Evolutionary conservation across 2,797 vertebrate genomes (phyloP).

Genomic region (Falco cherrug): DNA sequence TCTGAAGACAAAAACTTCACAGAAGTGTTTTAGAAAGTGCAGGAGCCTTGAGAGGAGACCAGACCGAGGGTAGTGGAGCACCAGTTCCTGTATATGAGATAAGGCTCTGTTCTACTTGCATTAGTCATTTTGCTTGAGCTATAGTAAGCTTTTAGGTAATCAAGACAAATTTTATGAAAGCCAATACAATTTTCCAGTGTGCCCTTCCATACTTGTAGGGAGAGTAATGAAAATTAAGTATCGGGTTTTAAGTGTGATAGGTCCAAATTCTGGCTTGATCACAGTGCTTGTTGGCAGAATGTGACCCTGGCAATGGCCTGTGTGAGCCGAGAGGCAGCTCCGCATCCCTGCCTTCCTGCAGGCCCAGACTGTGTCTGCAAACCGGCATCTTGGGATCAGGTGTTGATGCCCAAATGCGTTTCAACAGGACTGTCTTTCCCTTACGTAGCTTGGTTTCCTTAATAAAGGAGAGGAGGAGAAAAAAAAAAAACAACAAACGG

Average conservation of each 20-base stretch:
- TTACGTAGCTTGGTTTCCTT: not conserved
- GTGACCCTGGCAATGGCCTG: fast-evolving
- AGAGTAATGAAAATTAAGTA: not conserved
- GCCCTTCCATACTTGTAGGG: not conserved
- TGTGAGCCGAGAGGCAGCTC: not conserved
- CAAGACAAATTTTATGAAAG: not conserved
- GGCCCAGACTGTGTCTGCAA: not conserved
- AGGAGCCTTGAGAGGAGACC: not conserved
- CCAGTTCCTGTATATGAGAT: no score
- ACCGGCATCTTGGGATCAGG: not conserved
- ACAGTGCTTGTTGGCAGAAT: no score
- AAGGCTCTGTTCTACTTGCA: fast-evolving
- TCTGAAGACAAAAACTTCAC: not conserved
- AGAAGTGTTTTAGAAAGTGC: not conserved
- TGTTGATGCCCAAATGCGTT: not conserved
- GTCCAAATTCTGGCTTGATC: not conserved
- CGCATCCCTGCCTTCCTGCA: not conserved
- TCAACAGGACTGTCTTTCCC: not conserved
- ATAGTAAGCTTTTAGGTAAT: not conserved
- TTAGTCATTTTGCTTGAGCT: not conserved
- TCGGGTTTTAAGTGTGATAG: not conserved
- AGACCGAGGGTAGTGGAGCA: not conserved
- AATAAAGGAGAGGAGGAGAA: not conserved
- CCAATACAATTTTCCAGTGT: not conserved
- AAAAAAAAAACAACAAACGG: no score